These are phyloP conservation scores for Anarsia innoxiella DNA, from an alignment of 2,888 invertebrate genomes.

Conservation along the genomic window DNA sequence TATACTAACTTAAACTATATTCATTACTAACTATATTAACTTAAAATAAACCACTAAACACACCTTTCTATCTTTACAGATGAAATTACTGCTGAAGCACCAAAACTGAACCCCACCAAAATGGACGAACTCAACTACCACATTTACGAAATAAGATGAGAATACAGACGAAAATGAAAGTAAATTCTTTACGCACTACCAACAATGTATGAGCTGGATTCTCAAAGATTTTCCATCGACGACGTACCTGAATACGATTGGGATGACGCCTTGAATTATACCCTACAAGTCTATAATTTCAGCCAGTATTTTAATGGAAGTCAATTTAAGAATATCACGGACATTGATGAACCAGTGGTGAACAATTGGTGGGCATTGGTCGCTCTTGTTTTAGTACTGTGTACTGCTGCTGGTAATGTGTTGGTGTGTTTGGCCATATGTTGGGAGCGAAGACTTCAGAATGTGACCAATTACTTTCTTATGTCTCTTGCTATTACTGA, in stretches of 20 bases:
- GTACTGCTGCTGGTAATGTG: conserved; percentile 93
- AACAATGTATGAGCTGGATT: conserved; percentile 57
- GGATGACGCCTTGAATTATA: conserved; percentile 27
- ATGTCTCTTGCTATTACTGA: conserved; percentile 97
- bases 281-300: conserved; percentile 22
- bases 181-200: conserved; percentile 27
- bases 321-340: conserved; percentile 8
- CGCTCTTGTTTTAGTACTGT: conserved; percentile 84
- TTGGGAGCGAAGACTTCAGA: conserved; percentile 93
- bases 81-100: conserved; percentile 22
- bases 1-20: too few relatives aligned
- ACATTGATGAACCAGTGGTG: conserved; percentile 31
- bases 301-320: conserved; percentile 29
- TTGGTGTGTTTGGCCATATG: conserved; percentile 95
- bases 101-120: conserved; percentile 22
- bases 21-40: too few relatives aligned
- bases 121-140: conserved; percentile 45
- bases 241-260: conserved; percentile 23
- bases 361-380: conserved; percentile 90
- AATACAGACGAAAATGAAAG: conserved; percentile 43
- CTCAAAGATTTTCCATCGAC: conserved; percentile 24
- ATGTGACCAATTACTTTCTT: conserved; percentile 97
- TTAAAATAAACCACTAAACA: too few relatives aligned
- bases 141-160: conserved; percentile 70
- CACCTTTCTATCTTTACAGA: conserved; percentile 47